Base-by-base conservation (phyloP, 2,888 invertebrate species). In the Lycaena phlaeas region DNA sequence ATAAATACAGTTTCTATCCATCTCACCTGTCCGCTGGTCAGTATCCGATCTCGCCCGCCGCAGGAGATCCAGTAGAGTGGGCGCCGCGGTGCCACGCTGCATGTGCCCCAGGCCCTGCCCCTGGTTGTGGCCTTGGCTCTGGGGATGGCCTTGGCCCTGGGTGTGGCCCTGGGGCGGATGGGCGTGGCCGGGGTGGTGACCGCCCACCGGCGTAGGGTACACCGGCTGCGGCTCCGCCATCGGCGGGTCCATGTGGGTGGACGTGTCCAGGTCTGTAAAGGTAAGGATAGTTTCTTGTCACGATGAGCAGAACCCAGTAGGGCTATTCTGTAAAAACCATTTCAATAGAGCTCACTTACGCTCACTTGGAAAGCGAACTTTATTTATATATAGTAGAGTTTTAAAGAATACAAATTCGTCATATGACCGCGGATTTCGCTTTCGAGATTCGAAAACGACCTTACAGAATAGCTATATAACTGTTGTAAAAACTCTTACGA, bases 11-110 rank as follows among this genome's bases (percentile, higher is more conserved):
- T n/a, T n/a, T n/a, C n/a, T n/a, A n/a, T n/a, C n/a, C n/a, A n/a
- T n/a, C 39, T 44, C 53, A 78, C 51, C 82, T 2, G 59, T 59
- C n/a, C 64, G 53, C 2, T 50, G 74, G 40, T 87, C 87, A 2
- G 58, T 48, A 42, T 53, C 60, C 7, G 69, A 66, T 59, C 88
- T 89, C 51, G 89, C 89, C n/a, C 90, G 78, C 49, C 90, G 87
- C 53, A 93, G 67, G 82, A 93, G 88, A 53, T 92, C 91, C 63
- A 92, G 84, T 46, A 92, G 81, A 45, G 87, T 86, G 46, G 77
- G 70, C 26, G 60, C 51, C 34, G 52, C 34, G 11, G 34, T 34
- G 36, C 27, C 51, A 43, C 79, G 66, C 47, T 56, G 50, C 22
- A 44, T 40, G 43, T 18, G 42, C 34, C 7, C 31, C 14, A n/a